Conservation (phyloP, 2,888 invertebrate genomes). For the Tetragnatha montana region DNA sequence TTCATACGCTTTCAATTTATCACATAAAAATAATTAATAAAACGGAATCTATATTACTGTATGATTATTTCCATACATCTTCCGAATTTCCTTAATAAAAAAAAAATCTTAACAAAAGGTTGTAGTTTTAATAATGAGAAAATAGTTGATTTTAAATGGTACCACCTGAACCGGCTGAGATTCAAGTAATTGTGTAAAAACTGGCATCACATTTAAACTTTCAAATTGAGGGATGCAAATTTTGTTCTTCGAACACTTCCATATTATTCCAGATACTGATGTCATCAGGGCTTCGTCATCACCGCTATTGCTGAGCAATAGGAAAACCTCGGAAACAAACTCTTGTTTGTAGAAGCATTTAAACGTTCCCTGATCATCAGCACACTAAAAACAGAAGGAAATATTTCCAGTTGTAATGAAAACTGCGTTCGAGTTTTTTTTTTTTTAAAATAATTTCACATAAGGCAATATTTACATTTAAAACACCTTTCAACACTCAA, state of each 20-base stretch:
- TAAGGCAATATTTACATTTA: too few relatives aligned
- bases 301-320: slow-evolving; percentile 34
- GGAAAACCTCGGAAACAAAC: slow-evolving; percentile 57
- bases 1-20: too few relatives aligned
- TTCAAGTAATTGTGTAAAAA: slow-evolving; percentile 54
- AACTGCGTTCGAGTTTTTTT: too few relatives aligned
- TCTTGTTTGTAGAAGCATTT: slow-evolving; percentile 54
- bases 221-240: slow-evolving; percentile 50
- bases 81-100: neutral
- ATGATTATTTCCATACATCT: neutral
- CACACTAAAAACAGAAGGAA: slow-evolving; percentile 40
- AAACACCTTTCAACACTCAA: too few relatives aligned
- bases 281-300: slow-evolving; percentile 58
- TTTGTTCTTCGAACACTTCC: slow-evolving; percentile 54
- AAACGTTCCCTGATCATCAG: slow-evolving; percentile 62
- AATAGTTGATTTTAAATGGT: neutral
- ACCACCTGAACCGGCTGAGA: slow-evolving; percentile 56
- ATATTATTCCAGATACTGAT: slow-evolving; percentile 61
- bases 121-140: neutral
- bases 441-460: too few relatives aligned
- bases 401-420: too few relatives aligned
- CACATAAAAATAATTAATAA: neutral
- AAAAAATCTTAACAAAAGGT: too few relatives aligned
- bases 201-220: slow-evolving; percentile 41
- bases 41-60: neutral